phyloP scores from a whole-genome alignment of 2,113 vertebrate species.

The Pagrus major region DNA sequence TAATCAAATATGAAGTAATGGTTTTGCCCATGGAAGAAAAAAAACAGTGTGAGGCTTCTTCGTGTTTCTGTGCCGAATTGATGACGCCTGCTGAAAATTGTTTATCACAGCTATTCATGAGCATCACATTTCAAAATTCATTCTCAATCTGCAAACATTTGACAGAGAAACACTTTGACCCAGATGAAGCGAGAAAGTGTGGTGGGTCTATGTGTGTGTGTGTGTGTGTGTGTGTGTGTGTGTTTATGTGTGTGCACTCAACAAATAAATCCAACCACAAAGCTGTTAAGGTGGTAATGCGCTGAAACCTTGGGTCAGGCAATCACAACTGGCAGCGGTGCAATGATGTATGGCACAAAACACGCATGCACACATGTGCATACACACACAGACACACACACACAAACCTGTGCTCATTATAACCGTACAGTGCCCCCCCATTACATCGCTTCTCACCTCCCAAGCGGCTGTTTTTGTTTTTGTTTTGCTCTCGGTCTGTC shows the following conservation, averaged over 20 bases:
- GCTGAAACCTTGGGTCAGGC: constrained; percentile 63
- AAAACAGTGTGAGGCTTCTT: neutral
- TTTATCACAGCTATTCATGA: neutral
- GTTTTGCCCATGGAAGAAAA: neutral
- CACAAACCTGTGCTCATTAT: constrained; percentile 27
- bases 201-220: neutral
- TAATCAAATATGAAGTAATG: neutral
- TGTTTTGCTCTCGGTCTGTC: constrained; percentile 53
- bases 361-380: constrained; percentile 16
- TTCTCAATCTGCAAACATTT: constrained; percentile 38
- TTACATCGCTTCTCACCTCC: constrained; percentile 38
- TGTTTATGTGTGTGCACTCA: neutral
- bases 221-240: neutral
- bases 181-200: constrained; percentile 21
- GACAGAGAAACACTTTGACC: constrained; percentile 23
- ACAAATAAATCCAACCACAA: constrained; percentile 57
- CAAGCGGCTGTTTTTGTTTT: constrained; percentile 55
- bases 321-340: constrained; percentile 62
- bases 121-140: constrained; percentile 19
- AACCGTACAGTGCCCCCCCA: too few species aligned
- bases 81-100: constrained; percentile 1
- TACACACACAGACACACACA: constrained; percentile 5
- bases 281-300: constrained; percentile 63
- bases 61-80: neutral
- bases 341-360: constrained; percentile 42